Base-by-base conservation (phyloP, 2,888 invertebrate species). In the Dusona sp. region DNA sequence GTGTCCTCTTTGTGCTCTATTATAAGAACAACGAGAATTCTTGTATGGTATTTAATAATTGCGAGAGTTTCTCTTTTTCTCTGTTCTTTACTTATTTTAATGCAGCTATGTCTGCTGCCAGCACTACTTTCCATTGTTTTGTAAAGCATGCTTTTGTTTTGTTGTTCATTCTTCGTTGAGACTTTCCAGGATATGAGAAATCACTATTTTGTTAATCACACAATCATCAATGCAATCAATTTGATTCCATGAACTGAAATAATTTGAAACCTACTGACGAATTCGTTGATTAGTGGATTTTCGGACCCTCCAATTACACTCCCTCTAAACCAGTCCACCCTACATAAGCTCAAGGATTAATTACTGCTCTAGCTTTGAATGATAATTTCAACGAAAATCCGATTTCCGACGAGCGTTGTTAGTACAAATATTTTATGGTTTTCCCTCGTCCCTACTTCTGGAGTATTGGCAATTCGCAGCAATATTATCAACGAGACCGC, bases 341-440 rank as follows among this genome's bases (percentile, higher is more conserved):
- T 38, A 73, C 73, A 64, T 45, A 51, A 29, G 33, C 72, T 48
- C n/a, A 6, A 61, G 70, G 61, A 79, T 79, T 79, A 79, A 79
- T 79, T 79, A 33, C 61, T 19, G 61, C 36, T 72, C 61, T 61
- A 9, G 48, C 25, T 61, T 72, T 61, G 22, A 79, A 72, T 79
- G 61, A 61, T 61, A 61, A 79, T 79, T 72, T 72, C 45, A 72
- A 42, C 29, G 80, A 65, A 54, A 57, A 81, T 81, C 54, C 54
- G 33, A 74, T 51, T 73, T 73, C 8, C 22, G 19, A 36, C 1
- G 16, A 8, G n/a, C 51, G 38, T 48, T 45, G 33, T 83, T 70
- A 61, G 68, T 25, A 33, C 25, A 11, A 80, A 13, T 19, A 48
- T 80, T 72, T 80, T 72, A 65, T 65, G 72, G 25, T 64, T 75